These are phyloP conservation scores for Myripristis murdjan DNA, from an alignment of 2,797 vertebrate genomes.

Conservation along the genomic window DNA sequence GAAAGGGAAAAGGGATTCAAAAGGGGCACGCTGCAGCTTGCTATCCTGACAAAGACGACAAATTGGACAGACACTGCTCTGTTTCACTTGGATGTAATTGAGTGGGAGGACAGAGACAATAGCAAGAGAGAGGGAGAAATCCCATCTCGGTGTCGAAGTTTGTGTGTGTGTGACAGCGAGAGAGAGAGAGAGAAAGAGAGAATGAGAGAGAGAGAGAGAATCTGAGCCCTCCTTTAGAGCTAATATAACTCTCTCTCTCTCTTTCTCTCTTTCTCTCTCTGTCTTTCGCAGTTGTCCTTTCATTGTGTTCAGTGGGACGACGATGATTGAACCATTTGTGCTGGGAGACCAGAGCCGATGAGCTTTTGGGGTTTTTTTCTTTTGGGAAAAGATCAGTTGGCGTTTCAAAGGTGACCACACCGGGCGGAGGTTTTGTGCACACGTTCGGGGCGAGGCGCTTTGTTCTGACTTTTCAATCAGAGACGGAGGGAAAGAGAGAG, in stretches of 20 bases:
- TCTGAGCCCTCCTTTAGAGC: conserved; percentile 3
- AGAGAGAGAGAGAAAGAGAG: neutral
- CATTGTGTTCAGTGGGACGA: conserved; percentile 13
- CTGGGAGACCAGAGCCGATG: conserved; percentile 1
- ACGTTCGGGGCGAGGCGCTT: neutral
- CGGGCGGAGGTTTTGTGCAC: neutral
- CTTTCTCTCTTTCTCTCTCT: no score
- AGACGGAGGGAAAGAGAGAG: neutral
- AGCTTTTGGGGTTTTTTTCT: conserved; percentile 18
- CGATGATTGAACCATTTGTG: neutral
- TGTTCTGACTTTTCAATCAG: neutral
- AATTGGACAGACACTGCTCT: conserved; percentile 1
- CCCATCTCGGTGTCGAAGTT: conserved; percentile 11
- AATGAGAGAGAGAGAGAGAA: neutral
- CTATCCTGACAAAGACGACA: conserved; percentile 8
- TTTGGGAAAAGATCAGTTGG: neutral
- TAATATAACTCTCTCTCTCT: neutral
- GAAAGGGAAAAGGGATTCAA: conserved; percentile 17
- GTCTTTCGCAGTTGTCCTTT: neutral
- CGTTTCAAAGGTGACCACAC: conserved; percentile 12
- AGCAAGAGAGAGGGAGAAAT: conserved; percentile 9
- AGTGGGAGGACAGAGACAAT: conserved; percentile 34
- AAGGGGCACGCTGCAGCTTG: neutral
- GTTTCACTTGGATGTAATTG: conserved; percentile 29
- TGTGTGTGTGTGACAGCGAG: neutral